Evolutionary conservation across 2,888 invertebrate genomes (phyloP), one percentile per base, ranked within the genome.

Genomic region (Synanthedon tipuliformis): DNA sequence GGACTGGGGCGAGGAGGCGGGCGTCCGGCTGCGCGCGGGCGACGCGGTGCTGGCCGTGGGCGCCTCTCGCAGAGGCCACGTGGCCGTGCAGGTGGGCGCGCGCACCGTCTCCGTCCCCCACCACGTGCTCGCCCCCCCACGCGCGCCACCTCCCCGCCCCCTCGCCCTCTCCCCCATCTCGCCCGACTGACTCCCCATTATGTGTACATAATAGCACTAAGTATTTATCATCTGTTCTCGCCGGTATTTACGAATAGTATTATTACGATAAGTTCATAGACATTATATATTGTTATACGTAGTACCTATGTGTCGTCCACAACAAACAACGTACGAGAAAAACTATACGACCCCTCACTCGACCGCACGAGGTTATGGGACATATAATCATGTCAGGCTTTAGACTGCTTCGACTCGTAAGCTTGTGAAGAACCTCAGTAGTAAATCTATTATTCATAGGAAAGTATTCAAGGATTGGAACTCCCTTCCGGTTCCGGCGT

Each of bases 1-100:
- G 89, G 93, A 93, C 63, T 97, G 94, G 88, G 92, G 93, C 62
- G 89, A 87, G 54, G 69, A 67, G 41, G 56, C 51, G 59, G 84
- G 75, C 57, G 78, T 75, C 52, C 71, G 64, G 57, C 68, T 79
- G 73, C 73, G 78, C 40, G 81, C 87, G 69, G 96, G 97, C 54
- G 96, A 96, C 78, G 89, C 92, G 51, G 97, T 98, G 59, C 89
- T 94, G 55, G 97, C 96, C 52, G 91, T 96, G 48, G 96, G 97
- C 57, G 94, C 96, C 51, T 96, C 97, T 48, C 90, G 93, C 55
- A 91, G 95, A 63, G 97, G 97, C 0, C 95, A 95, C 84, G 90
- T 97, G 62, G 89, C 95, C 63, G 95, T 97, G 60, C 95, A 95
- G 84, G 63, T 74, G 58, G 65, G 69, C 50, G 68, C 73, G 1